Conservation (phyloP, 23 tunicate species). For the Oikopleura dioica region DNA sequence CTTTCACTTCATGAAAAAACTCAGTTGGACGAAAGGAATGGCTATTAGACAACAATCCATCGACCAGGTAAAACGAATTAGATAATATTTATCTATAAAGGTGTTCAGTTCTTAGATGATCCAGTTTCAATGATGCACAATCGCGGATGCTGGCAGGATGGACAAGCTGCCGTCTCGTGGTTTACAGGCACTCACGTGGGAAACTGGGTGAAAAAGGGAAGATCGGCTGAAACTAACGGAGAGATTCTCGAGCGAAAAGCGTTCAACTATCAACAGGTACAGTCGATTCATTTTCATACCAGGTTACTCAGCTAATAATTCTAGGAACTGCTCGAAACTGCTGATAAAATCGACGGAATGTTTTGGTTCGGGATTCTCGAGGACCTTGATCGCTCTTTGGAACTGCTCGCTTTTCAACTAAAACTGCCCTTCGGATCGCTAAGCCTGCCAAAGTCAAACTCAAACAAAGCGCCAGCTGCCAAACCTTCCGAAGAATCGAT, state of each 20-base stretch:
- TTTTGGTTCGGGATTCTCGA: conserved; percentile 10
- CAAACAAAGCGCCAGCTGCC: too few relatives aligned
- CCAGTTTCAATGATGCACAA: neutral
- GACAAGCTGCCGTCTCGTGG: conserved; percentile 14
- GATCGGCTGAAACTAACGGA: neutral
- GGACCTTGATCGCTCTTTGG: neutral
- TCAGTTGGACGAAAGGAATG: conserved; percentile 8
- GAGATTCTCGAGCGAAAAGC: neutral
- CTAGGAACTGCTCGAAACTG: too few relatives aligned
- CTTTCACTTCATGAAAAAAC: neutral
- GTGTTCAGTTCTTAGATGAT: neutral
- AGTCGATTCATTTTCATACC: too few relatives aligned
- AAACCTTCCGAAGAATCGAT: neutral
- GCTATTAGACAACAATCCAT: neutral
- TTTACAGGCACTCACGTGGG: conserved; percentile 10
- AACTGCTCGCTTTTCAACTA: neutral
- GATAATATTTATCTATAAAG: too few relatives aligned
- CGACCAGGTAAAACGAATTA: too few relatives aligned
- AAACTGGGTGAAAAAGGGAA: neutral
- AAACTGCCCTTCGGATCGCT: neutral
- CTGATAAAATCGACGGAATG: neutral
- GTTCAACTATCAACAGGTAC: neutral
- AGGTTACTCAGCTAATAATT: too few relatives aligned
- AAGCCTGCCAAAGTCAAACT: neutral
- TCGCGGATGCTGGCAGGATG: conserved; percentile 12